These are phyloP conservation scores for Clamator glandarius DNA, from an alignment of 2,797 vertebrate genomes.

Conservation along the genomic window DNA sequence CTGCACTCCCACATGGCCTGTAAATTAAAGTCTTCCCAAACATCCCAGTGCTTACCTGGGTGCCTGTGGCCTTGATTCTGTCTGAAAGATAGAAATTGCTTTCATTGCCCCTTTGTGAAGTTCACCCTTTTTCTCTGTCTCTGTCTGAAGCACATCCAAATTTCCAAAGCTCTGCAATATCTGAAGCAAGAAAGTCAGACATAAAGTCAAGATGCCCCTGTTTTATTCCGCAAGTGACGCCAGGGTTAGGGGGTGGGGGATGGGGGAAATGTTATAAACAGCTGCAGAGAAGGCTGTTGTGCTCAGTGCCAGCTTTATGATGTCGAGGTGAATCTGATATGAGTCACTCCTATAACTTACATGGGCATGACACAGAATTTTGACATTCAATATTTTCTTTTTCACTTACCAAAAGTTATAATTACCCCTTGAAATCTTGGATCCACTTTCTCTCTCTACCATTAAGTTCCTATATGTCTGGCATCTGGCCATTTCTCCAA, in stretches of 20 bases:
- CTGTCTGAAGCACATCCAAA: background rate
- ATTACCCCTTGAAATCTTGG: background rate
- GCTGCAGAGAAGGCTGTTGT: background rate
- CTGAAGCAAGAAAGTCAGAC: background rate
- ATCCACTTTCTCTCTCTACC: background rate
- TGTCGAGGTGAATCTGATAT: background rate
- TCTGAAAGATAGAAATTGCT: background rate
- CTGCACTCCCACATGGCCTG: background rate
- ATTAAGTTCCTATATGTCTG: background rate
- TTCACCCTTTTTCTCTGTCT: background rate
- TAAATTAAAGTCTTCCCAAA: background rate
- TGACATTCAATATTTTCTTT: background rate
- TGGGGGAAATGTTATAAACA: background rate
- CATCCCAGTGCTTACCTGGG: fast-evolving
- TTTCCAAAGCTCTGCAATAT: background rate
- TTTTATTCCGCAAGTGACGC: background rate
- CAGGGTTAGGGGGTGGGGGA: background rate
- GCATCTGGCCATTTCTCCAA: background rate
- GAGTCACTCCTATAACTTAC: constrained; percentile 3
- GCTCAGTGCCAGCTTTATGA: background rate
- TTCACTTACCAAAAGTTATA: background rate
- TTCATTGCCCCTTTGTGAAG: too few relatives aligned
- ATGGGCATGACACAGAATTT: background rate
- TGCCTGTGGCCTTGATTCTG: background rate
- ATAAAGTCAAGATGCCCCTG: background rate